Conservation (phyloP, 2,113 vertebrate genomes). For the Gallinago paraguaiae region DNA sequence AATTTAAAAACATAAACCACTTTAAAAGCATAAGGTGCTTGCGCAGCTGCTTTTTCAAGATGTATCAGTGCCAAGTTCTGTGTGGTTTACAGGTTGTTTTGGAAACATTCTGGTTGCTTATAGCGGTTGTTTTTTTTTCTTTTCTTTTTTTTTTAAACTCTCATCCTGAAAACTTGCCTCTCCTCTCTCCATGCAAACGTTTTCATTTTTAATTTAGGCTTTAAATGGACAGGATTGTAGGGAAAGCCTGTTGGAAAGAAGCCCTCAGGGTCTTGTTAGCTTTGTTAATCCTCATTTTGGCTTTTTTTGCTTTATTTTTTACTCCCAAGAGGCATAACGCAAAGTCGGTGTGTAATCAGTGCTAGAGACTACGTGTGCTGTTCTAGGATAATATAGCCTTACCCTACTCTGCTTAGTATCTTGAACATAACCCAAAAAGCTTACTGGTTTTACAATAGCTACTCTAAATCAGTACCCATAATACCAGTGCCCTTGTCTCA, state of each 20-base stretch:
- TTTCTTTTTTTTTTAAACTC: not conserved
- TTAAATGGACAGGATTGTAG: not conserved
- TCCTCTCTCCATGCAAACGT: not conserved
- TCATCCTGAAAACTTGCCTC: not conserved
- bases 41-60: not conserved
- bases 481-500: not conserved
- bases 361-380: not conserved
- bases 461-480: not conserved
- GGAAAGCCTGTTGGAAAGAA: conserved; percentile 17
- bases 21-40: not conserved
- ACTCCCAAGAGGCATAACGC: not conserved
- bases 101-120: conserved; percentile 27
- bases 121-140: accelerated
- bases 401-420: not conserved
- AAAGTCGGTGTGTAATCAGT: conserved; percentile 30
- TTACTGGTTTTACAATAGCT: not conserved
- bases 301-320: not conserved
- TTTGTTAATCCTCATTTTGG: conserved; percentile 23
- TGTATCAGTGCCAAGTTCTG: not conserved
- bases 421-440: not conserved
- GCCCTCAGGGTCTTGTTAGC: not conserved
- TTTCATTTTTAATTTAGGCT: not conserved
- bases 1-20: not conserved
- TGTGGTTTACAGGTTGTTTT: conserved; percentile 34
- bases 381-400: conserved; percentile 19